Percentiles rank a stretch among this genome's conserved stretches.
phyloP scores from a whole-genome alignment of 2,113 vertebrate genomes.

The Ctenodactylus gundi region DNA sequence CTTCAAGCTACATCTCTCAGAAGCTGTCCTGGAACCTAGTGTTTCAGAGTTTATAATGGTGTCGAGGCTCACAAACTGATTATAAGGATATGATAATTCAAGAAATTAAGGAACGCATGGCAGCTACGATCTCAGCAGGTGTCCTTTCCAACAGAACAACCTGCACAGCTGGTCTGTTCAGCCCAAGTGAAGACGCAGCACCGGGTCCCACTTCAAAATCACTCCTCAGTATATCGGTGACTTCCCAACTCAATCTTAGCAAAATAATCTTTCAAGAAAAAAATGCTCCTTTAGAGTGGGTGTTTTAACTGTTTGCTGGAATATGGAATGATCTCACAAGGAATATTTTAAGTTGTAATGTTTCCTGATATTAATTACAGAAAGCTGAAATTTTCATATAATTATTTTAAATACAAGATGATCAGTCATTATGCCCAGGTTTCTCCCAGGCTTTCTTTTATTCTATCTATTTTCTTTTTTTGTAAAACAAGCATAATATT shows the following conservation, averaged over 20 bases:
- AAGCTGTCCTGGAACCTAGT: slow-evolving; percentile 78
- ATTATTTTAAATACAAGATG: not conserved
- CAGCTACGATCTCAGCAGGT: slow-evolving; percentile 82
- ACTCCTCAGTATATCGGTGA: slow-evolving; percentile 74
- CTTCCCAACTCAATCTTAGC: slow-evolving; percentile 62
- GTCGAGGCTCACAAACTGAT: slow-evolving; percentile 81
- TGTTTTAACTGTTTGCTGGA: slow-evolving; percentile 44
- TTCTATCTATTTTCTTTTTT: not conserved
- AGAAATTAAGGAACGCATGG: slow-evolving; percentile 84
- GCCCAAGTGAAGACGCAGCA: slow-evolving; percentile 82
- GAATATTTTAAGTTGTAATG: not conserved
- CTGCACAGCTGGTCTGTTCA: slow-evolving; percentile 83
- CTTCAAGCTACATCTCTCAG: slow-evolving; percentile 74
- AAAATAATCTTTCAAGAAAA: slow-evolving; percentile 44
- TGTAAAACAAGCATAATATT: not conserved
- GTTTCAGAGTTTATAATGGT: slow-evolving; percentile 79
- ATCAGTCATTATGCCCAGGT: not conserved
- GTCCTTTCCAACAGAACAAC: slow-evolving; percentile 81
- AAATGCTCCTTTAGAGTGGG: not conserved
- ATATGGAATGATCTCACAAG: not conserved
- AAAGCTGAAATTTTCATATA: slow-evolving; percentile 14
- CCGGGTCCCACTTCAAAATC: slow-evolving; percentile 85
- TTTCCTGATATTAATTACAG: not conserved
- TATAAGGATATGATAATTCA: slow-evolving; percentile 85
- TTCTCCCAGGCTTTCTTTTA: not conserved